These are phyloP conservation scores for Myiotriccus ornatus DNA, from an alignment of 2,797 vertebrate genomes.

Conservation along the genomic window DNA sequence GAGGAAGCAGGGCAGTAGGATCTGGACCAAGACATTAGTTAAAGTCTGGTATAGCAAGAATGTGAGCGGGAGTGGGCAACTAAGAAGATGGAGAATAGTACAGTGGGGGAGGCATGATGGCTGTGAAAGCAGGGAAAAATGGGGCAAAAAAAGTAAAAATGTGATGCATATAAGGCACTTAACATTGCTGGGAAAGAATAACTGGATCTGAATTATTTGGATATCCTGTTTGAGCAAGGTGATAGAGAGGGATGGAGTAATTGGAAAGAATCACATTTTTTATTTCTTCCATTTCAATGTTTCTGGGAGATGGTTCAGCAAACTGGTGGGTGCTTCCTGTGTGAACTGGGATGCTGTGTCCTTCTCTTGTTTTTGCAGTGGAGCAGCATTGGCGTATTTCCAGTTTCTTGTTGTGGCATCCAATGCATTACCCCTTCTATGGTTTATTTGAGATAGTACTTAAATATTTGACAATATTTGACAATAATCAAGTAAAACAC, in stretches of 20 bases:
- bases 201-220: background rate
- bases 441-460: background rate
- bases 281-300: background rate
- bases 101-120: background rate
- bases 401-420: background rate
- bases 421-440: background rate
- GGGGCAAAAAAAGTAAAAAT: background rate
- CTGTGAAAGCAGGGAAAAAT: background rate
- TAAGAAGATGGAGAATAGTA: background rate
- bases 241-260: background rate
- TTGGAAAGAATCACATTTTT: rapidly evolving
- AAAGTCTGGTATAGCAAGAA: background rate
- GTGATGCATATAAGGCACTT: background rate
- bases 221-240: background rate
- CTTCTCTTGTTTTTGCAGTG: background rate
- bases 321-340: background rate
- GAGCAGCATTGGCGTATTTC: background rate
- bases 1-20: background rate
- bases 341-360: background rate
- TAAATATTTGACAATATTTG: background rate
- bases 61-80: background rate
- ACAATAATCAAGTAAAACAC: background rate
- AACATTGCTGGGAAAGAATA: background rate
- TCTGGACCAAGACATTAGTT: background rate
- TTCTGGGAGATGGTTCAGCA: background rate